A percentile compares a stretch with the other conserved stretches of the same genome.
Evolutionary conservation across 64 coral and sea anemone genomes (phyloP).

Genomic region (Montipora foliosa): DNA sequence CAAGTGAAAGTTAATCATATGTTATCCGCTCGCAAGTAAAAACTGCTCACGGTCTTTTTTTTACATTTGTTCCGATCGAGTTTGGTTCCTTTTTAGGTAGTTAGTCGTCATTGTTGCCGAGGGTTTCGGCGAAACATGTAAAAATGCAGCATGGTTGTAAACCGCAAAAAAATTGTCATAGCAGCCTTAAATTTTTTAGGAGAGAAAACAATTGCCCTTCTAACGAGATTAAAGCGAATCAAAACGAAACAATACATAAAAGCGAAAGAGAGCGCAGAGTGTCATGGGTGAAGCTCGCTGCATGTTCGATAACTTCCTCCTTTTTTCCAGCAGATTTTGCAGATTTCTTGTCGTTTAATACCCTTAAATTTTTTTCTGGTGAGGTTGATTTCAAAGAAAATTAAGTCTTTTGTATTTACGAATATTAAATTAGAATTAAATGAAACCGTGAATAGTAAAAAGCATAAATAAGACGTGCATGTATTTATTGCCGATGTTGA

Average conservation of each 20-base stretch:
- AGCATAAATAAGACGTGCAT: constrained; percentile 17
- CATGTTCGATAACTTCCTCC: background rate
- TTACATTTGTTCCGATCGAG: background rate
- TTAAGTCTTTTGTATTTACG: constrained; percentile 36
- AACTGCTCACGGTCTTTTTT: background rate
- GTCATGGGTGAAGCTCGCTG: no score
- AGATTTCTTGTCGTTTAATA: background rate
- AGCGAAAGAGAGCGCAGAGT: background rate
- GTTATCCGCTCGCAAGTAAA: background rate
- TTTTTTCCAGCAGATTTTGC: background rate
- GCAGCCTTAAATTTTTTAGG: background rate
- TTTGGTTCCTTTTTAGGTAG: background rate
- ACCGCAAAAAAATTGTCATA: background rate
- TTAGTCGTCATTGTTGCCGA: background rate
- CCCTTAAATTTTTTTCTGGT: constrained; percentile 8
- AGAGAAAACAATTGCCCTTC: background rate
- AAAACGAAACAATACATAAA: background rate
- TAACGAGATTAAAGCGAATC: constrained; percentile 22
- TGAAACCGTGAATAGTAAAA: background rate
- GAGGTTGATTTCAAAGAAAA: constrained; percentile 2
- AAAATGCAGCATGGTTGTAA: constrained; percentile 3
- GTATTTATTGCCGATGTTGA: background rate
- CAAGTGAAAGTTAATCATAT: background rate
- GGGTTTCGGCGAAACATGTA: background rate
- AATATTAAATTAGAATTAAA: constrained; percentile 46